Evolutionary conservation across 2,113 vertebrate species (phyloP).

Genomic region (Otus sunia): DNA sequence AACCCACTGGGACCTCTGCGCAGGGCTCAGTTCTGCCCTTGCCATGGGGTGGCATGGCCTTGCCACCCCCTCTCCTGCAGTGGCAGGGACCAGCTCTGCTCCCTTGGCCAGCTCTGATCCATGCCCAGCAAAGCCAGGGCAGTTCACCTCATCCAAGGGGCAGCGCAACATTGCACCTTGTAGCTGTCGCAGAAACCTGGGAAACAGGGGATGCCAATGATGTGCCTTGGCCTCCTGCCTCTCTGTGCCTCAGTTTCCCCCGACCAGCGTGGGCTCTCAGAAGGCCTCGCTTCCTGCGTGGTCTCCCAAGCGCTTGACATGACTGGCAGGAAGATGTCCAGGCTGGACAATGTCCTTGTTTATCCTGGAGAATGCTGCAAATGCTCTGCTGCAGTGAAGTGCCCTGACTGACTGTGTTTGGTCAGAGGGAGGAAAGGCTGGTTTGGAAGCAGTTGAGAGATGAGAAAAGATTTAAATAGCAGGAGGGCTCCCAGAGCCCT

Average conservation of each 20-base stretch:
- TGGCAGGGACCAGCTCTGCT: background rate
- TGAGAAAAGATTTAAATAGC: background rate
- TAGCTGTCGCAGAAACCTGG: background rate
- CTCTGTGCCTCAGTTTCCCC: background rate
- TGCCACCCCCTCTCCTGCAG: background rate
- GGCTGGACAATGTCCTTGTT: background rate
- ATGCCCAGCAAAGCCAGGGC: background rate
- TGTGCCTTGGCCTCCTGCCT: background rate
- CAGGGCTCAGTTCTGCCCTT: background rate
- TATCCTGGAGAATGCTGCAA: background rate
- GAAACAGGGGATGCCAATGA: background rate
- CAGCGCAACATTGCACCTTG: accelerated
- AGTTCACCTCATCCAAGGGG: background rate
- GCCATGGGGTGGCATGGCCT: background rate
- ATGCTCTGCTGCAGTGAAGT: background rate
- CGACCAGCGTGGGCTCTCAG: background rate
- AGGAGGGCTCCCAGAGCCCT: background rate
- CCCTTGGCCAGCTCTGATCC: background rate
- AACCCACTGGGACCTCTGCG: background rate
- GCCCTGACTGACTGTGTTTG: background rate
- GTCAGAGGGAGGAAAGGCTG: background rate
- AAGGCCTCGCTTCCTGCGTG: background rate
- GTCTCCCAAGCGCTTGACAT: no score
- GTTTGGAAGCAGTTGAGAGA: background rate
- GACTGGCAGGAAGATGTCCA: background rate